These are phyloP conservation scores for Brenthis hecate DNA, from an alignment of 2,888 invertebrate species.

Conservation along the genomic window DNA sequence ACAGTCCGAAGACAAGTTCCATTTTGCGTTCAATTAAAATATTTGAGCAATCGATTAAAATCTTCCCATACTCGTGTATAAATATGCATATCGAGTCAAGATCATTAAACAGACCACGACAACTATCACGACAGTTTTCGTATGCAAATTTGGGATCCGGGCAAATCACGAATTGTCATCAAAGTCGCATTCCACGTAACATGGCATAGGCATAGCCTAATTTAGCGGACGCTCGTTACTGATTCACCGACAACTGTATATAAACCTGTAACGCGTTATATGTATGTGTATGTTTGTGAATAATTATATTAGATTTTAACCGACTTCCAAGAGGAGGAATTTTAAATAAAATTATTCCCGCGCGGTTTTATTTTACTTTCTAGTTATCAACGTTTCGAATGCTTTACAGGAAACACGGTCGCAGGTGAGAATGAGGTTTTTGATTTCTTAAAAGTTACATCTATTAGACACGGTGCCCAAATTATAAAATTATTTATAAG, in stretches of 20 bases:
- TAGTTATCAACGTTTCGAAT: too few relatives aligned
- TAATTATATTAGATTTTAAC: too few relatives aligned
- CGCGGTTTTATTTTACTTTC: too few relatives aligned
- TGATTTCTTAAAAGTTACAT: too few relatives aligned
- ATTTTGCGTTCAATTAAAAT: conserved; percentile 20
- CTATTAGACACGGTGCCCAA: too few relatives aligned
- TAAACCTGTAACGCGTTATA: background rate
- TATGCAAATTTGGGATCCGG: conserved; percentile 28
- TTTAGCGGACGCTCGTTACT: conserved; percentile 19
- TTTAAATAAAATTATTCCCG: too few relatives aligned
- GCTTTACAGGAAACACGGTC: too few relatives aligned
- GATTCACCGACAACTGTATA: conserved; percentile 5
- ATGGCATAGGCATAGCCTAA: conserved; percentile 18
- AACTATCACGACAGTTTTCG: conserved; percentile 23
- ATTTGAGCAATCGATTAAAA: conserved; percentile 8
- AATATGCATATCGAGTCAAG: conserved; percentile 13
- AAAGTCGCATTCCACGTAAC: conserved; percentile 30
- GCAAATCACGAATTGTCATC: conserved; percentile 33
- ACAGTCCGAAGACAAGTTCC: background rate
- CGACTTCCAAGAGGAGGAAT: too few relatives aligned
- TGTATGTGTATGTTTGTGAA: background rate
- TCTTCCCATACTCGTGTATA: conserved; percentile 17
- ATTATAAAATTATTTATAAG: too few relatives aligned
- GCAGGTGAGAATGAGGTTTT: too few relatives aligned
- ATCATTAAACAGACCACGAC: background rate